Evolutionary conservation across 2,113 vertebrate species (phyloP).

Genomic region (Sminthopsis crassicaudata): DNA sequence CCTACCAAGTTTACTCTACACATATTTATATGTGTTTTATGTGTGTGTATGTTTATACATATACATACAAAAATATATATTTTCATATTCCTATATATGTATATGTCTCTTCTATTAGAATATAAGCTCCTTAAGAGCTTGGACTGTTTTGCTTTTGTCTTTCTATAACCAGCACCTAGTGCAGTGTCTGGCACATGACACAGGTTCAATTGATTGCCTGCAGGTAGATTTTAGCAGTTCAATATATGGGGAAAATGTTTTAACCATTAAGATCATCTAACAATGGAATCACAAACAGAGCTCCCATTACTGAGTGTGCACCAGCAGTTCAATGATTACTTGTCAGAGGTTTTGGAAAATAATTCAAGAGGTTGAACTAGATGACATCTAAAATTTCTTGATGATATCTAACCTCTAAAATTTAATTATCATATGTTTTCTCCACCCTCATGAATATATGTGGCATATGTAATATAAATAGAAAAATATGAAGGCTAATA

Average conservation of each 20-base stretch:
- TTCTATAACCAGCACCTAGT: background rate
- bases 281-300: background rate
- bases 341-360: background rate
- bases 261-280: constrained; percentile 34
- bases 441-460: background rate
- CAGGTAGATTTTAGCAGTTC: background rate
- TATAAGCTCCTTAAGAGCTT: background rate
- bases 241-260: background rate
- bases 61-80: background rate
- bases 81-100: background rate
- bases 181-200: background rate
- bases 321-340: constrained; percentile 7
- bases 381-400: background rate
- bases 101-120: background rate
- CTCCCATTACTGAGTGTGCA: constrained; percentile 23
- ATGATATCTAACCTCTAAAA: background rate
- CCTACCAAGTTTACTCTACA: background rate
- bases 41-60: too few species aligned
- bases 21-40: background rate
- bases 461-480: background rate
- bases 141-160: background rate
- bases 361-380: background rate
- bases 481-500: background rate
- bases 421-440: background rate
- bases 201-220: background rate